Conservation (phyloP, 1,140 invertebrate species). For the Drosophila erecta region DNA sequence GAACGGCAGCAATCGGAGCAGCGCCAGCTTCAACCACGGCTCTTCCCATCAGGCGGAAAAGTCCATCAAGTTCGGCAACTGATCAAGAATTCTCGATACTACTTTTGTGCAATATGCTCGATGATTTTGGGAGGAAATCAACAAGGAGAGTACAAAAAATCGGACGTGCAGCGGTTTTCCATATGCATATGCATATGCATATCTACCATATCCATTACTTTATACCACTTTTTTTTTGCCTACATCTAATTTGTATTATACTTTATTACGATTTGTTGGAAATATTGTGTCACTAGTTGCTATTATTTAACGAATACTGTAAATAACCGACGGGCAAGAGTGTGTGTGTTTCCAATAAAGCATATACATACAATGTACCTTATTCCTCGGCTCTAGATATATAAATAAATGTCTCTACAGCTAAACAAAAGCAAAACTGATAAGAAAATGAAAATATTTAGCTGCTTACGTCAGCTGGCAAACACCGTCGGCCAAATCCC, state of each 20-base stretch:
- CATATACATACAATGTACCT: not conserved
- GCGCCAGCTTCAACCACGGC: constrained; percentile 57
- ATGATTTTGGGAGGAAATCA: not conserved
- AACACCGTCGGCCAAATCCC: constrained; percentile 32
- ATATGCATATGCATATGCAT: constrained; percentile 15
- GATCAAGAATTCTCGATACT: constrained; percentile 11
- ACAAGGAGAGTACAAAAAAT: constrained; percentile 41
- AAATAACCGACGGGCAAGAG: constrained; percentile 29
- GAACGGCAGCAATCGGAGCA: constrained; percentile 67
- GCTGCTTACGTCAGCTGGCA: constrained; percentile 61
- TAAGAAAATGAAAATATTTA: constrained; percentile 66
- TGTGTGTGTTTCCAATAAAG: constrained; percentile 30
- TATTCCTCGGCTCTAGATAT: constrained; percentile 17
- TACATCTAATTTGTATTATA: constrained; percentile 24
- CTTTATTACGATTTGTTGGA: constrained; percentile 55
- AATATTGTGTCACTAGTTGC: constrained; percentile 45
- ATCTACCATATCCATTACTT: constrained; percentile 6
- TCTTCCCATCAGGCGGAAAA: constrained; percentile 58
- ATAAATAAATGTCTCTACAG: constrained; percentile 21
- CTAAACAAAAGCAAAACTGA: constrained; percentile 43
- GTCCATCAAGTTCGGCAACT: constrained; percentile 80
- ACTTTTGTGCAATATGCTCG: constrained; percentile 64
- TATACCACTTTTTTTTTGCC: constrained; percentile 32
- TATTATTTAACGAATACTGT: constrained; percentile 62
- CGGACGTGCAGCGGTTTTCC: constrained; percentile 27